These are phyloP conservation scores for Lepetodrilus schrolli DNA, from an alignment of 2,888 invertebrate species.

Conservation along the genomic window DNA sequence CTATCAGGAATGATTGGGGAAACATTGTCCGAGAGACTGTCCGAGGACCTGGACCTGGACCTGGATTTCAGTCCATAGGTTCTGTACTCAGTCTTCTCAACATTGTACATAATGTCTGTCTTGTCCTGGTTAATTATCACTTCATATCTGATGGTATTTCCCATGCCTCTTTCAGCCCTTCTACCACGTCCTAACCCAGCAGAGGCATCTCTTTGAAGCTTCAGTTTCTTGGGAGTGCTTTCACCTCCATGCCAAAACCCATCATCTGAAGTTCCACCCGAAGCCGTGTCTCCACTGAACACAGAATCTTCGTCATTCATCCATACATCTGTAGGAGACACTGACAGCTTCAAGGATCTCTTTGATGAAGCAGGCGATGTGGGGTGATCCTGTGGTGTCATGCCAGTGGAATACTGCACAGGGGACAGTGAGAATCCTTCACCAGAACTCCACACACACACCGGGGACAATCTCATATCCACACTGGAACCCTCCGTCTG, in stretches of 20 bases:
- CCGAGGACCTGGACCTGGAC: background rate
- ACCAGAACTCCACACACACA: conserved; percentile 56
- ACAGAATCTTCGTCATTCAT: background rate
- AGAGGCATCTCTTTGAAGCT: background rate
- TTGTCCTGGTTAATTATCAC: conserved; percentile 62
- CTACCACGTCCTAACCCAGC: background rate
- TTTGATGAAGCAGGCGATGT: background rate
- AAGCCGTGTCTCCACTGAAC: background rate
- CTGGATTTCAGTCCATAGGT: conserved; percentile 49
- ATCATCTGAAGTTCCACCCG: background rate
- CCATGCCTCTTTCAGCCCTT: background rate
- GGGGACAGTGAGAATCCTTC: conserved; percentile 36
- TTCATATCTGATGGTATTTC: conserved; percentile 49
- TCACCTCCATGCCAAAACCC: background rate
- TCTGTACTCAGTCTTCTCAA: conserved; percentile 64
- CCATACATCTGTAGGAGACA: conserved; percentile 34
- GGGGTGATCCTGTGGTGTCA: background rate
- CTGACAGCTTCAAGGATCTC: conserved; percentile 32
- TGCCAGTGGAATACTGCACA: conserved; percentile 1
- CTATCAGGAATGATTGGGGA: conserved; percentile 47
- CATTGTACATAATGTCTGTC: conserved; percentile 63
- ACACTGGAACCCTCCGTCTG: conserved; percentile 20
- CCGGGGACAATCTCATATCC: conserved; percentile 49
- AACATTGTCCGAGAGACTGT: background rate
- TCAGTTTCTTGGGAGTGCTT: background rate